Conservation (phyloP, 2,113 vertebrate species). For the Percina caprodes region DNA sequence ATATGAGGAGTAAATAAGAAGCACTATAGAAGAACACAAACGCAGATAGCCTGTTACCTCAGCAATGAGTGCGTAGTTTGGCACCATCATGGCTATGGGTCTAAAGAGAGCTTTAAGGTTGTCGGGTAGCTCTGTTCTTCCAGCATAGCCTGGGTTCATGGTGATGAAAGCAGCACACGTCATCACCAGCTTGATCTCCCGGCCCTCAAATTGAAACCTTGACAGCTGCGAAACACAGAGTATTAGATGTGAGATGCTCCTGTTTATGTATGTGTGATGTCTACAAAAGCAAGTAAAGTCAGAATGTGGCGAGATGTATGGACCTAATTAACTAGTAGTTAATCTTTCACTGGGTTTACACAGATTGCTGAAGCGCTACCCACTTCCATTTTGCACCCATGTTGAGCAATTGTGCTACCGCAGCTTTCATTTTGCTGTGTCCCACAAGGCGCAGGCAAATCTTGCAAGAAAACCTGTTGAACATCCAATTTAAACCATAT, state of each 20-base stretch:
- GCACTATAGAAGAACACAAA: background rate
- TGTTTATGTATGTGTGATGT: background rate
- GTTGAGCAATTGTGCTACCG: too few species aligned
- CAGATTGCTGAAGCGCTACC: too few species aligned
- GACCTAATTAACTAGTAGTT: background rate
- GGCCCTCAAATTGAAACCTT: slow-evolving; percentile 90
- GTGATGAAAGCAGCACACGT: slow-evolving; percentile 93
- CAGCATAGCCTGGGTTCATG: slow-evolving; percentile 93
- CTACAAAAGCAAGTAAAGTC: background rate
- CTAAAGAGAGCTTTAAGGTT: slow-evolving; percentile 92
- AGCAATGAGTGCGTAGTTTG: slow-evolving; percentile 91
- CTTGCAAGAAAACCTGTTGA: too few species aligned
- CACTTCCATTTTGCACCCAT: too few species aligned
- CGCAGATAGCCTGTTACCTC: slow-evolving; percentile 80
- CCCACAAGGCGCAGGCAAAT: too few species aligned
- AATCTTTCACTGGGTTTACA: too few species aligned
- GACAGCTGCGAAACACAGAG: slow-evolving; percentile 78
- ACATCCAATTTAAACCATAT: too few species aligned
- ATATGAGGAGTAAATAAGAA: background rate
- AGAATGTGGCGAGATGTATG: background rate
- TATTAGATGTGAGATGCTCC: background rate
- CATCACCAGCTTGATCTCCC: slow-evolving; percentile 90
- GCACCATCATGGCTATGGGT: slow-evolving; percentile 93
- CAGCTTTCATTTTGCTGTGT: too few species aligned
- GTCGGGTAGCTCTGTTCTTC: slow-evolving; percentile 90